Evolutionary conservation across 2,113 vertebrate genomes (phyloP).

Genomic region (Dicaeum eximium): DNA sequence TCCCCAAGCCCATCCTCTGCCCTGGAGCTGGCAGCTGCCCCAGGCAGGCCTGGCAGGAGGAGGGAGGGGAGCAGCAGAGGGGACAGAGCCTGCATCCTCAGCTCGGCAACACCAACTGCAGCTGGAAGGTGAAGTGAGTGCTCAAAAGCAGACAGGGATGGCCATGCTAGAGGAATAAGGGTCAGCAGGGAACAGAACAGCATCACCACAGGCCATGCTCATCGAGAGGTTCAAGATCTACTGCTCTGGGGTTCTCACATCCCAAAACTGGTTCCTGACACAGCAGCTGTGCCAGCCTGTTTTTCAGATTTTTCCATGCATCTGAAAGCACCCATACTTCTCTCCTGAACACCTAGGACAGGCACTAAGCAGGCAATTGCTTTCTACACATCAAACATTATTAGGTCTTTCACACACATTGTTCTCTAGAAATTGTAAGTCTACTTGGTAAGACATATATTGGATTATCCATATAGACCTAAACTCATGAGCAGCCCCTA

Average conservation of each 20-base stretch:
- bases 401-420: neutral
- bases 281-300: neutral
- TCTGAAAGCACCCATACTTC: neutral
- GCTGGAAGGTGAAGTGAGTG: neutral
- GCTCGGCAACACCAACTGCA: neutral
- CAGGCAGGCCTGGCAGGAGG: neutral
- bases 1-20: neutral
- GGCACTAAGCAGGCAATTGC: neutral
- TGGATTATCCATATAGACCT: neutral
- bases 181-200: neutral
- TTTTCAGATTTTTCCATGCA: neutral
- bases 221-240: neutral
- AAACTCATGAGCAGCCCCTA: neutral
- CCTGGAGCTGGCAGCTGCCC: neutral
- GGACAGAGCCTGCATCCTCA: neutral
- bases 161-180: neutral
- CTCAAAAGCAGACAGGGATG: rapidly evolving
- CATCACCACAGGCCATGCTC: neutral
- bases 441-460: neutral
- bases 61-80: neutral
- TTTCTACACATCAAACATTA: neutral
- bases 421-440: neutral
- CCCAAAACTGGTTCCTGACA: neutral
- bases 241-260: neutral
- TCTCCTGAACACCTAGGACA: neutral